A percentile compares a stretch with the other conserved stretches of the same genome.
Conservation (phyloP, 2,888 invertebrate genomes). For the Serripes groenlandicus region DNA sequence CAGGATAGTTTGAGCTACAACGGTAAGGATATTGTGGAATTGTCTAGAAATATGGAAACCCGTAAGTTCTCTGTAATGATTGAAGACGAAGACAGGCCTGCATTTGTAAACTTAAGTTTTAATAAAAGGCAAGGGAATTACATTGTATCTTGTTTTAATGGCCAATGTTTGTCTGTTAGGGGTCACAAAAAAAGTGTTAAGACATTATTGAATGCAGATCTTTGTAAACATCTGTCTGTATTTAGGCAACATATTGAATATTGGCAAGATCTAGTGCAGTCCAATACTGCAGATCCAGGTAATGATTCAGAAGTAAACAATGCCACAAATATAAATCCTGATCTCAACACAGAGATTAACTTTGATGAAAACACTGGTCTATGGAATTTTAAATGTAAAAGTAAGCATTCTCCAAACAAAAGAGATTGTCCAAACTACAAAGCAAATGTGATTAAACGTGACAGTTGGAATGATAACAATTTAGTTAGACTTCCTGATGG, state of each 20-base stretch:
- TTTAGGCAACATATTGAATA: neutral
- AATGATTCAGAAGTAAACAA: neutral
- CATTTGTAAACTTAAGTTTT: neutral
- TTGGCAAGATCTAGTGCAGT: neutral
- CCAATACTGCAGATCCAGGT: neutral
- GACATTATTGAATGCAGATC: neutral
- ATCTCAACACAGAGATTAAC: neutral
- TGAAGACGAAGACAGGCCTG: neutral
- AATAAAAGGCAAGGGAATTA: too few species aligned
- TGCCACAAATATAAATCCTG: neutral
- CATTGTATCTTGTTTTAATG: neutral
- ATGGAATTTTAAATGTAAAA: slow-evolving; percentile 21
- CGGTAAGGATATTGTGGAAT: too few species aligned
- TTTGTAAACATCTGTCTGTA: neutral
- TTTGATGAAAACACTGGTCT: slow-evolving; percentile 24
- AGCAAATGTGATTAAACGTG: slow-evolving; percentile 11
- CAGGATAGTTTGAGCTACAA: too few species aligned
- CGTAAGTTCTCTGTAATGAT: neutral
- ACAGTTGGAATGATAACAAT: slow-evolving; percentile 19
- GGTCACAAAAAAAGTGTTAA: slow-evolving; percentile 4
- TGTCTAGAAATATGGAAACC: neutral
- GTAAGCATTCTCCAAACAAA: slow-evolving; percentile 1
- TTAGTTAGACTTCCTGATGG: slow-evolving; percentile 19
- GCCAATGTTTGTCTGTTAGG: neutral
- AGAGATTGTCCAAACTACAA: neutral